These are phyloP conservation scores for Corvus moneduloides DNA, from an alignment of 2,113 vertebrate genomes.

Conservation along the genomic window DNA sequence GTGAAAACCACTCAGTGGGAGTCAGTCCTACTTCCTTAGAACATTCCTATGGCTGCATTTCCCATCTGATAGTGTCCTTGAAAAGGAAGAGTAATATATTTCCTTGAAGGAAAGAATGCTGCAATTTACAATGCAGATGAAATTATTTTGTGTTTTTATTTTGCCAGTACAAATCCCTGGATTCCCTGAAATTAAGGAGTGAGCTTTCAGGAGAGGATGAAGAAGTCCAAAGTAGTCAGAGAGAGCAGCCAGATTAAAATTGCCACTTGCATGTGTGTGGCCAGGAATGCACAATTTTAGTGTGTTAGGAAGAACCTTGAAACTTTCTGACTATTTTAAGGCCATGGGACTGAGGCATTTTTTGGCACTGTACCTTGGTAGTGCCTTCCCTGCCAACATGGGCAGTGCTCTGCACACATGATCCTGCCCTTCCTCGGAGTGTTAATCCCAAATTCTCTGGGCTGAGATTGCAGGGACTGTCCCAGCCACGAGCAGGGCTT, in stretches of 20 bases:
- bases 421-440: rapidly evolving
- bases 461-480: not conserved
- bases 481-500: rapidly evolving
- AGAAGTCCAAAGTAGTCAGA: not conserved
- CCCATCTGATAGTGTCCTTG: not conserved
- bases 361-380: not conserved
- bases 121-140: not conserved
- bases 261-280: not conserved
- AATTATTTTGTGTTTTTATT: not conserved
- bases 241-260: not conserved
- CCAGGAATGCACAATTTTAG: not conserved
- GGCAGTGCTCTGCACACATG: not conserved
- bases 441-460: rapidly evolving
- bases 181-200: not conserved
- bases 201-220: not conserved
- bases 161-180: not conserved
- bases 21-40: not conserved
- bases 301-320: not conserved
- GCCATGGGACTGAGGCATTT: not conserved
- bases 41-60: not conserved
- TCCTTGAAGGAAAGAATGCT: not conserved
- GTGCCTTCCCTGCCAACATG: not conserved
- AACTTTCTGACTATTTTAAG: not conserved
- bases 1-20: not conserved
- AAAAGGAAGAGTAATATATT: not conserved